Percentiles rank a stretch among this genome's conserved stretches.
Evolutionary conservation across 2,888 invertebrate genomes (phyloP).

Genomic region (Caenorhabditis imperialis): DNA sequence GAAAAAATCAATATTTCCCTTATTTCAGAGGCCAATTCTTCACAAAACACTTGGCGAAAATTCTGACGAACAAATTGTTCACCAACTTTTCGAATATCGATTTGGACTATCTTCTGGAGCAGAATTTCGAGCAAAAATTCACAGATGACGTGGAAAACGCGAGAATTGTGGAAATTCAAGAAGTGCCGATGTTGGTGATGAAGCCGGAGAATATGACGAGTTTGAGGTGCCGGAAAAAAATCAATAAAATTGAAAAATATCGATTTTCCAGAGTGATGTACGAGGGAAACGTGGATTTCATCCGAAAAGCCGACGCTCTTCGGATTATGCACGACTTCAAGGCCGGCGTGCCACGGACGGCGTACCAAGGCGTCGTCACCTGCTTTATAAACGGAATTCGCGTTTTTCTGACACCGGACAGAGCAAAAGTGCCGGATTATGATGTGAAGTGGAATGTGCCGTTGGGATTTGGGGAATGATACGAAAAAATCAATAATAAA

Average conservation of each 20-base stretch:
- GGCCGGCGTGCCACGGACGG: constrained; percentile 97
- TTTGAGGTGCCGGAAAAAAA: constrained; percentile 8
- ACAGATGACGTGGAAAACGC: constrained; percentile 46
- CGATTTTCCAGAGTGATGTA: constrained; percentile 19
- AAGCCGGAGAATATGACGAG: constrained; percentile 25
- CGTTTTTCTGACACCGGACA: constrained; percentile 88
- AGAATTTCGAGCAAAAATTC: constrained; percentile 49
- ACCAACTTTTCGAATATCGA: constrained; percentile 92
- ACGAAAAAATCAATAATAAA: too few species aligned
- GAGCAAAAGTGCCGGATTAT: constrained; percentile 54
- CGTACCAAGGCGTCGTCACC: constrained; percentile 93
- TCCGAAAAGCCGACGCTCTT: neutral
- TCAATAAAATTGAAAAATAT: neutral
- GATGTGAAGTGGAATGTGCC: constrained; percentile 2
- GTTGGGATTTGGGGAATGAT: too few species aligned
- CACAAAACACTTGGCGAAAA: constrained; percentile 93
- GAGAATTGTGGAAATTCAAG: constrained; percentile 23
- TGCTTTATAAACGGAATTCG: constrained; percentile 88
- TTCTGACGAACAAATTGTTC: constrained; percentile 89
- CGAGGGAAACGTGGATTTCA: neutral
- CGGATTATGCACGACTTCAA: constrained; percentile 74
- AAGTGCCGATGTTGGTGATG: constrained; percentile 1
- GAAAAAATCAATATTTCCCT: too few species aligned
- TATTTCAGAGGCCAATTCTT: constrained; percentile 92
- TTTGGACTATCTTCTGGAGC: constrained; percentile 85